Conservation (phyloP, 2,888 invertebrate species). For the Meloe dianella region DNA sequence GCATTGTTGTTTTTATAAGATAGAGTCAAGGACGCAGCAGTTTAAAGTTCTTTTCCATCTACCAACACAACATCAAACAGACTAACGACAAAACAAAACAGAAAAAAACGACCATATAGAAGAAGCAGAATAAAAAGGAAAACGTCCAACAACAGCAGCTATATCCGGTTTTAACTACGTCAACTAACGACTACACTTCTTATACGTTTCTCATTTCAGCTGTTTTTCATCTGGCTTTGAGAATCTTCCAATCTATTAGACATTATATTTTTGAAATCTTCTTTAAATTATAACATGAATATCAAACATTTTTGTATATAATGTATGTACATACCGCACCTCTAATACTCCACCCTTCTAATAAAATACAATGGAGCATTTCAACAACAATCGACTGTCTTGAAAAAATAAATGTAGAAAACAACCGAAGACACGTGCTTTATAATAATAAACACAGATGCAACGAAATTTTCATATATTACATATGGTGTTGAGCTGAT, state of each 20-base stretch:
- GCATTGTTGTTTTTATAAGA: background rate
- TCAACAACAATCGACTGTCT: background rate
- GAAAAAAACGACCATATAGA: background rate
- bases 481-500: background rate
- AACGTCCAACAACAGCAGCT: conserved; percentile 4
- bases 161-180: conserved; percentile 7
- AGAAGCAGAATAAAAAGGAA: background rate
- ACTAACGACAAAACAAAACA: background rate
- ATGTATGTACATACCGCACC: background rate
- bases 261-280: background rate
- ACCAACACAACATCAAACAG: background rate
- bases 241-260: background rate
- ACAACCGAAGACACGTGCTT: background rate
- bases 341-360: background rate
- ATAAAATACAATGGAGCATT: background rate
- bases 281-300: background rate
- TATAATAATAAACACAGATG: conserved; percentile 4
- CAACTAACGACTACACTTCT: background rate
- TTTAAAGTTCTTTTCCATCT: background rate
- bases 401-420: background rate
- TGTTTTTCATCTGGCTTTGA: background rate
- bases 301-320: background rate
- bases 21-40: background rate
- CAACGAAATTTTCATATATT: background rate
- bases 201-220: background rate